Percentiles rank a stretch among this genome's conserved stretches.
These are phyloP conservation scores for Alca torda DNA, from an alignment of 2,797 vertebrate genomes.

Conservation along the genomic window DNA sequence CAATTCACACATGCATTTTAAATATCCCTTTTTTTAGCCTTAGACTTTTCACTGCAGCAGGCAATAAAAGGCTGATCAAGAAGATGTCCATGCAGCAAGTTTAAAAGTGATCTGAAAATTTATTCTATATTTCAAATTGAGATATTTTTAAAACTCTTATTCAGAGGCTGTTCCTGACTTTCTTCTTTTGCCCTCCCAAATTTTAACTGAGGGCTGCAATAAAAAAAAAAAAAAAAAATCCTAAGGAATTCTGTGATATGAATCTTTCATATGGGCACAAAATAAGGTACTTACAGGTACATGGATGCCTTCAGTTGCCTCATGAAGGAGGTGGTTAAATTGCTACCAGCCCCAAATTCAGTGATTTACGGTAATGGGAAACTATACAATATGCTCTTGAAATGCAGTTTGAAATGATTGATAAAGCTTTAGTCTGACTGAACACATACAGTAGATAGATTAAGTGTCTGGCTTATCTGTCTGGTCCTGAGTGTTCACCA, in stretches of 20 bases:
- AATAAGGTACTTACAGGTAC: neutral
- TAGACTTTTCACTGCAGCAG: neutral
- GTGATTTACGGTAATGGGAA: slow-evolving; percentile 33
- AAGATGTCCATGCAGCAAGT: neutral
- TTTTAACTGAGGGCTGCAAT: neutral
- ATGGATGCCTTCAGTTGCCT: neutral
- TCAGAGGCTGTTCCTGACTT: neutral
- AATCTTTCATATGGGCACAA: neutral
- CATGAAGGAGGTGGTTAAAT: neutral
- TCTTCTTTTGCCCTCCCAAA: neutral
- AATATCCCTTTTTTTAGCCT: neutral
- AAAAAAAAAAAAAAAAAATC: neutral
- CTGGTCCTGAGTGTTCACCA: slow-evolving; percentile 41
- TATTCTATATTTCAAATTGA: neutral
- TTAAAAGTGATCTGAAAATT: neutral
- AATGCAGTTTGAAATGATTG: slow-evolving; percentile 55
- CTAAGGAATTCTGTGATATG: neutral
- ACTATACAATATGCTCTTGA: slow-evolving; percentile 27
- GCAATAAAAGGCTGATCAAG: neutral
- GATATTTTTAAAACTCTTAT: neutral
- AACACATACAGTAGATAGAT: slow-evolving; percentile 49
- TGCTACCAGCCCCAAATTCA: neutral
- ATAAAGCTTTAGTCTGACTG: slow-evolving; percentile 46
- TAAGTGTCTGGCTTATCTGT: slow-evolving; percentile 46
- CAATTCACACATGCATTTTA: neutral